Conservation (phyloP, 2,888 invertebrate genomes). For the Frankliniella fusca region DNA sequence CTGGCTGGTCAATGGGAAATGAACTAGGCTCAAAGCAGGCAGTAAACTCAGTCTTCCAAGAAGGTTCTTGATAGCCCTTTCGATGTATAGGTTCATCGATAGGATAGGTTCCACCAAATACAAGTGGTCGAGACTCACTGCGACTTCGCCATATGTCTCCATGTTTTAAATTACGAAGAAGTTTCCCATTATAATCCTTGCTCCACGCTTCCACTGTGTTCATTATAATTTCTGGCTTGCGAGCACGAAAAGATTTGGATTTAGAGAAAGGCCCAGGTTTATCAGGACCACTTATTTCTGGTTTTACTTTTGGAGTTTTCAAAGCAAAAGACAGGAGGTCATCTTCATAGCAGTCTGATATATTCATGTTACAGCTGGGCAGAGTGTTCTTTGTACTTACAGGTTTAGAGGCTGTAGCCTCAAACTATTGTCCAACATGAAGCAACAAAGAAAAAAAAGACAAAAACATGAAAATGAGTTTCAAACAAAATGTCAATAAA, state of each 20-base stretch:
- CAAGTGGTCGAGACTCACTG: constrained; percentile 53
- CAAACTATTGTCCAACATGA: constrained; percentile 22
- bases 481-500: neutral
- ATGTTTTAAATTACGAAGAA: constrained; percentile 9
- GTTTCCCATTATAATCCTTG: constrained; percentile 17
- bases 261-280: neutral
- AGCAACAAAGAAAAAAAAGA: constrained; percentile 7
- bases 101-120: constrained; percentile 82
- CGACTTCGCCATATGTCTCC: neutral
- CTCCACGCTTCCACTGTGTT: constrained; percentile 16
- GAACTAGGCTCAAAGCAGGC: constrained; percentile 38
- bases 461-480: constrained; percentile 19
- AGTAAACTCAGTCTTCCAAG: neutral
- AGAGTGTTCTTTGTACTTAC: constrained; percentile 4
- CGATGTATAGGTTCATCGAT: constrained; percentile 56
- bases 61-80: neutral
- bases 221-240: constrained; percentile 7
- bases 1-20: constrained; percentile 53
- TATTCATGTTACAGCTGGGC: constrained; percentile 2
- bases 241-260: neutral
- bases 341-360: constrained; percentile 16
- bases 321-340: constrained; percentile 9
- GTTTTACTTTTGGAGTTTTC: neutral
- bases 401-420: constrained; percentile 16
- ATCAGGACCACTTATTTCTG: neutral